Conservation (phyloP, 2,797 vertebrate genomes). For the Catharus ustulatus region DNA sequence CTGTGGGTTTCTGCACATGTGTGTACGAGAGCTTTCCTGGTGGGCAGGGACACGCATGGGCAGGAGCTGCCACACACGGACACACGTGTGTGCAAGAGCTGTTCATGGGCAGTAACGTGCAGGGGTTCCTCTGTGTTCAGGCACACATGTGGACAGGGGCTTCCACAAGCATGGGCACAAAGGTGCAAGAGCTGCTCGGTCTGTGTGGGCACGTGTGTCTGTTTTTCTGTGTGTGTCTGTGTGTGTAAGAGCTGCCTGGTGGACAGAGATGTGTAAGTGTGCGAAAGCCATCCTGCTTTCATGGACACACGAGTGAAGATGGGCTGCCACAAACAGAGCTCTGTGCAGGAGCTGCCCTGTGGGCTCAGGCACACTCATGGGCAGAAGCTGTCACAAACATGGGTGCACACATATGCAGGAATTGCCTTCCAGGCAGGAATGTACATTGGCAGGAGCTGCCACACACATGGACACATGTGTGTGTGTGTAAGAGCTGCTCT, state of each 20-base stretch:
- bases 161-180: not conserved
- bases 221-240: not conserved
- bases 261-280: not conserved
- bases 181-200: not conserved
- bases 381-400: not conserved
- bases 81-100: not conserved
- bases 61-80: not conserved
- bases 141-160: rapidly evolving
- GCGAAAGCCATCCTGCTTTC: not conserved
- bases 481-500: no score
- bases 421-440: rapidly evolving
- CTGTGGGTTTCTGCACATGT: not conserved
- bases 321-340: not conserved
- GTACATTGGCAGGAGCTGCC: not conserved
- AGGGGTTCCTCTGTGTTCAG: no score
- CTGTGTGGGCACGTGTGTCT: no score
- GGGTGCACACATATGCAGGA: not conserved
- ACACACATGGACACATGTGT: no score
- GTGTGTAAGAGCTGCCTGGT: not conserved
- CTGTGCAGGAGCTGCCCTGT: not conserved
- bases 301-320: not conserved
- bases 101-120: no score
- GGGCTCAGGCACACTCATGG: not conserved
- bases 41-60: not conserved
- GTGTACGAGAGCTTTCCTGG: not conserved